Evolutionary conservation across 1,140 invertebrate species (phyloP).

Genomic region (Teleopsis dalmanni): DNA sequence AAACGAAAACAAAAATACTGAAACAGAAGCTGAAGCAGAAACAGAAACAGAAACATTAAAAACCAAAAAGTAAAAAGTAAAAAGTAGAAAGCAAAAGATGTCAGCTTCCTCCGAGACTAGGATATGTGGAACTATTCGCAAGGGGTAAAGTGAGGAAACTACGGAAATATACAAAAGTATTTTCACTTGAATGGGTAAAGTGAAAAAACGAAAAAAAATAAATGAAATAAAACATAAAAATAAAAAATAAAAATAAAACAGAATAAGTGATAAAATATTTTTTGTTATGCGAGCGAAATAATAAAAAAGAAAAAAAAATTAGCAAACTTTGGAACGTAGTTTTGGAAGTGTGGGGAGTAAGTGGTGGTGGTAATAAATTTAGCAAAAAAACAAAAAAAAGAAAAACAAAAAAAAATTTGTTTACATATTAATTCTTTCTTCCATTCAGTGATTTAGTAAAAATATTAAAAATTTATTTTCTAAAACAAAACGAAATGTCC

Average conservation of each 20-base stretch:
- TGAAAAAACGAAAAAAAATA: constrained; percentile 2
- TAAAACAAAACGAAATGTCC: constrained; percentile 11
- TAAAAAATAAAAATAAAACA: constrained; percentile 1
- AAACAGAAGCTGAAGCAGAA: constrained; percentile 13
- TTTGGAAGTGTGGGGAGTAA: too few species aligned
- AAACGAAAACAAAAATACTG: constrained; percentile 3
- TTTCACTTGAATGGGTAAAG: too few species aligned
- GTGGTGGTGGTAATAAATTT: too few species aligned
- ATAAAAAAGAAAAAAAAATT: not conserved
- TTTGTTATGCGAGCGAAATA: not conserved
- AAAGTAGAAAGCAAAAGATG: not conserved
- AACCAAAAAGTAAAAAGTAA: not conserved
- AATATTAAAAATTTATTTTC: too few species aligned
- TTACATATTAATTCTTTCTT: too few species aligned
- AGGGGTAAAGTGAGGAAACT: too few species aligned
- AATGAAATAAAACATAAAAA: not conserved
- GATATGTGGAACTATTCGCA: constrained; percentile 1
- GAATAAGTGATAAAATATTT: not conserved
- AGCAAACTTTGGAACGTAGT: too few species aligned
- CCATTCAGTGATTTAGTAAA: too few species aligned
- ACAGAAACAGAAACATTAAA: constrained; percentile 9
- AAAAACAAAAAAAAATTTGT: not conserved
- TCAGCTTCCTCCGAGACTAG: too few species aligned
- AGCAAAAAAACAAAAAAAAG: not conserved
- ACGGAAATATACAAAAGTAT: too few species aligned